Conservation (phyloP, 2,888 invertebrate genomes). For the Lissonota sp. region DNA sequence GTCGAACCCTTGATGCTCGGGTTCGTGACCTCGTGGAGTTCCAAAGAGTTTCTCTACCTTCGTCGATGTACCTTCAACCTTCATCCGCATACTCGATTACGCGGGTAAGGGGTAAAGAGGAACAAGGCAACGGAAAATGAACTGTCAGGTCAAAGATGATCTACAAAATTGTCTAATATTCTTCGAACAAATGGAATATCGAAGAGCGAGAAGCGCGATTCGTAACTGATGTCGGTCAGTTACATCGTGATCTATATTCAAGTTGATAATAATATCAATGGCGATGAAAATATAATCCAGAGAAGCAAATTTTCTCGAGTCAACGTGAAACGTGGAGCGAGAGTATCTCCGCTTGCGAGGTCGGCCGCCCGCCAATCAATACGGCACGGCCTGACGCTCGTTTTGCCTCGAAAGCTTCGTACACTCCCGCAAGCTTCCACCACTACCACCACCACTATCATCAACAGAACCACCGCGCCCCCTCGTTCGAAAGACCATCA, state of each 20-base stretch:
- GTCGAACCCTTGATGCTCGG: conserved; percentile 56
- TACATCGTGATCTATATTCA: too few species aligned
- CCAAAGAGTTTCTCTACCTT: conserved; percentile 9
- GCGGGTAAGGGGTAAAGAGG: too few species aligned
- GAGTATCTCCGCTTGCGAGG: conserved; percentile 69
- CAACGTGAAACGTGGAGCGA: conserved; percentile 43
- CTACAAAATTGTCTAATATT: too few species aligned
- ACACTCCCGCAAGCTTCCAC: conserved; percentile 66
- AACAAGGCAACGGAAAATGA: too few species aligned
- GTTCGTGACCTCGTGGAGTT: conserved; percentile 50
- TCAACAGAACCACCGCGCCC: conserved; percentile 60
- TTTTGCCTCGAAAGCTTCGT: conserved; percentile 67
- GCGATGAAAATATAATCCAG: conserved; percentile 22
- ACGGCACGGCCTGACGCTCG: conserved; percentile 69
- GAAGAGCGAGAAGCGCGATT: too few species aligned
- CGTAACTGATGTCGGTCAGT: too few species aligned
- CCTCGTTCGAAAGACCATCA: conserved; percentile 60
- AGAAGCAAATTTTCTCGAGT: conserved; percentile 20
- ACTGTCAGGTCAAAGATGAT: too few species aligned
- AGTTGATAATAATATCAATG: neutral
- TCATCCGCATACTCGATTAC: too few species aligned
- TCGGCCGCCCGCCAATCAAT: conserved; percentile 72
- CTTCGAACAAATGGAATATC: too few species aligned
- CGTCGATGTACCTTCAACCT: neutral
- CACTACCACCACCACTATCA: conserved; percentile 38